Base-by-base conservation (phyloP, 2,113 vertebrate genomes). In the Oreotrochilus melanogaster region DNA sequence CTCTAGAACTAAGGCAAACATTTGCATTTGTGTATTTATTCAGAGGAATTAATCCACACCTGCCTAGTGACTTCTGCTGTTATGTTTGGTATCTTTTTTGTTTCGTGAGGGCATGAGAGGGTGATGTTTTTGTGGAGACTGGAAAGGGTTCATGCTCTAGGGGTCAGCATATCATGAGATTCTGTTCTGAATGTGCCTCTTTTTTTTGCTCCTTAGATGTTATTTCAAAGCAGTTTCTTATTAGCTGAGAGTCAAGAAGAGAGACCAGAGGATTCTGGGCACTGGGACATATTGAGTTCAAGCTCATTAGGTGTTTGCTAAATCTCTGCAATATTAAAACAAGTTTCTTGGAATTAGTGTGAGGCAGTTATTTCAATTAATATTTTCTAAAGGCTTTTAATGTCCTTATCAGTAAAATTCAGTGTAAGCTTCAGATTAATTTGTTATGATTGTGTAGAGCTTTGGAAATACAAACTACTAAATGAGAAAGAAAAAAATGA, bases 361-460 rank as follows among this genome's bases (percentile, higher is more conserved):
- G 37, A 1, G 0, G 73, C 69, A 47, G 37, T 83, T 79, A 93
- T 95, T 96, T 96, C 91, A 94, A 95, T 91, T 88, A 92, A 93
- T 47, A 60, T 70, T 95, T 90, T 47, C 73, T 85, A 60, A 91
- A 61, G 85, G 78, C 57, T 95, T 96, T 95, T 92, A 94, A 93
- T 78, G 80, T 94, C 43, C 84, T 91, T 92, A 91, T 93, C 31
- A 3, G 42, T 64, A 70, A 78, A 97, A 92, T 92, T 95, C 84
- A 72, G 48, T 42, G 42, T 95, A 92, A 88, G 73, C 75, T 71
- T 89, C 58, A 83, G 95, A 97, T 96, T 94, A 92, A 86, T 94
- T 91, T 79, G 58, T 69, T 91, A 30, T 51, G 51, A 84, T 81
- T 92, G 50, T 43, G 25, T 82, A 58, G 31, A 82, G 45, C 67